These are phyloP conservation scores for Neodontobutis hainanensis DNA, from an alignment of 2,113 vertebrate species.

Conservation along the genomic window DNA sequence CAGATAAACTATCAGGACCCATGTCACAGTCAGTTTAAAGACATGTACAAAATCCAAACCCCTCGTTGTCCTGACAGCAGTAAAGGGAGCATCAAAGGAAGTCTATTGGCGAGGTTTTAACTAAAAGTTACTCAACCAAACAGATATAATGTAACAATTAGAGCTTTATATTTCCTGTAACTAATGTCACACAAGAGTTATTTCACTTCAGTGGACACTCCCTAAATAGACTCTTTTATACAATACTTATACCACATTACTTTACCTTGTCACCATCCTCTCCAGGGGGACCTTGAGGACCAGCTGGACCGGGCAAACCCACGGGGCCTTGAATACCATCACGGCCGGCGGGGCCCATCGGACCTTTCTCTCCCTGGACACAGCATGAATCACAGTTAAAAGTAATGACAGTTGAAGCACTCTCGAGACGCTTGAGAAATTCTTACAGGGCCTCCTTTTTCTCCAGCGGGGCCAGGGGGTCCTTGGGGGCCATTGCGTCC, in stretches of 20 bases:
- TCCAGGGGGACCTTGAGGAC: slow-evolving; percentile 95
- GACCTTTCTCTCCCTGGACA: slow-evolving; percentile 94
- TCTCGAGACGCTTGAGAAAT: not conserved
- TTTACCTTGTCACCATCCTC: slow-evolving; percentile 98
- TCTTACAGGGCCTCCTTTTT: slow-evolving; percentile 96
- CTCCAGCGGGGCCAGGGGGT: slow-evolving; percentile 92
- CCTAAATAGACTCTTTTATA: too few species aligned
- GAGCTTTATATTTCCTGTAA: too few species aligned
- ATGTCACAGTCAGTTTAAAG: too few species aligned
- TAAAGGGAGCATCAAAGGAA: too few species aligned
- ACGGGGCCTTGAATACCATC: slow-evolving; percentile 98
- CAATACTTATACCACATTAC: not conserved
- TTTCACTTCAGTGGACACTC: too few species aligned
- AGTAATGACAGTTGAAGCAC: not conserved
- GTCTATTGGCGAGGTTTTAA: too few species aligned
- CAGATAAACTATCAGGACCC: too few species aligned
- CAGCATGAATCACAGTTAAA: slow-evolving; percentile 1
- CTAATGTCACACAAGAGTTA: too few species aligned
- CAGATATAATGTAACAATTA: too few species aligned
- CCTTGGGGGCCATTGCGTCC: slow-evolving; percentile 95
- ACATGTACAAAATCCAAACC: too few species aligned
- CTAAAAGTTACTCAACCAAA: too few species aligned
- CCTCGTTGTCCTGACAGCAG: too few species aligned
- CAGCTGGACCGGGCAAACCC: slow-evolving; percentile 92
- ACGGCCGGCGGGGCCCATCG: slow-evolving; percentile 91